Percentiles rank a stretch among this genome's conserved stretches.
Conservation (phyloP, 2,113 vertebrate species). For the Taurulus bubalis region DNA sequence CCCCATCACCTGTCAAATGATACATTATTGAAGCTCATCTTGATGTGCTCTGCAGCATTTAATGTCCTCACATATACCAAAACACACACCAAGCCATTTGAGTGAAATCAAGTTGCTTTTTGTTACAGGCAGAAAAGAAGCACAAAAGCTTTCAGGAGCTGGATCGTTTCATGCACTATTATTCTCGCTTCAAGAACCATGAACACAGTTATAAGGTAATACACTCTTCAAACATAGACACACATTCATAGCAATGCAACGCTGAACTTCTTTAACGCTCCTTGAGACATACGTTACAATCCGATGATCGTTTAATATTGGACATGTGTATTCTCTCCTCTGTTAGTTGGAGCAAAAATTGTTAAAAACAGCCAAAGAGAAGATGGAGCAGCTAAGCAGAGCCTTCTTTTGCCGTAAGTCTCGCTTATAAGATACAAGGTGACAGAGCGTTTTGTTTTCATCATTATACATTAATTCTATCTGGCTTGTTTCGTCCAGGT, state of each 20-base stretch:
- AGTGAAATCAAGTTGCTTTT: not conserved
- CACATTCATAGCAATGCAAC: not conserved
- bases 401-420: constrained; percentile 94
- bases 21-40: not conserved
- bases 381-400: constrained; percentile 98
- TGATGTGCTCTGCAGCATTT: not conserved
- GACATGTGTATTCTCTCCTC: not conserved
- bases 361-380: constrained; percentile 99
- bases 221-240: not conserved
- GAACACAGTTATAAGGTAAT: constrained; percentile 97
- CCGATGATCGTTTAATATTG: not conserved
- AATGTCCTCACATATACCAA: not conserved
- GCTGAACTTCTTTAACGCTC: not conserved
- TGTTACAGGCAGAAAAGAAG: constrained; percentile 94
- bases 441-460: not conserved
- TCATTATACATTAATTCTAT: not conserved
- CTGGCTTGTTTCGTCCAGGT: constrained; percentile 76
- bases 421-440: not conserved
- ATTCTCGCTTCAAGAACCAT: constrained; percentile 98
- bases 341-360: constrained; percentile 97
- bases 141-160: constrained; percentile 98
- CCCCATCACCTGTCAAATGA: not conserved
- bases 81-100: not conserved
- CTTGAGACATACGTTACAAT: not conserved
- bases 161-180: constrained; percentile 99